phyloP scores from a whole-genome alignment of 2,797 vertebrate genomes.

The Anguilla anguilla region DNA sequence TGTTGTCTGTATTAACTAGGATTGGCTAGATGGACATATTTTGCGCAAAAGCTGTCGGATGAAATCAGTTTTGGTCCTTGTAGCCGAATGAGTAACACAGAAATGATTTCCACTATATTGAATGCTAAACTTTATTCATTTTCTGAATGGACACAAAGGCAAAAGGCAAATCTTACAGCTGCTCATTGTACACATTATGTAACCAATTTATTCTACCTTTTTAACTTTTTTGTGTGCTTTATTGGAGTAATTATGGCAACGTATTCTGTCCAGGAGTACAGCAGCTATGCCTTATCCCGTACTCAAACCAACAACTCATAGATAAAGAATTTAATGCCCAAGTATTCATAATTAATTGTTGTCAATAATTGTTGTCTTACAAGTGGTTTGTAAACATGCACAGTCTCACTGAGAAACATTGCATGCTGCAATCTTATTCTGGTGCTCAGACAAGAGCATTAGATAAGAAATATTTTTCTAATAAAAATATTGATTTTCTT shows the following conservation, averaged over 20 bases:
- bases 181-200: not conserved
- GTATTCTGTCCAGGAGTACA: not conserved
- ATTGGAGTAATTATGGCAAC: not conserved
- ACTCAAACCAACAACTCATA: not conserved
- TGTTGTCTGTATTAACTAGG: not conserved
- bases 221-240: not conserved
- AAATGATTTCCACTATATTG: not conserved
- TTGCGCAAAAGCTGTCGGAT: slow-evolving; percentile 8
- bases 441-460: slow-evolving; percentile 45
- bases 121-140: slow-evolving; percentile 27
- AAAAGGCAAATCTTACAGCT: not conserved
- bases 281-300: not conserved
- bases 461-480: slow-evolving; percentile 54
- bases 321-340: slow-evolving; percentile 10
- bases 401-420: slow-evolving; percentile 39
- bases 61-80: not conserved
- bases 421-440: slow-evolving; percentile 42
- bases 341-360: not conserved
- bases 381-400: slow-evolving; percentile 20
- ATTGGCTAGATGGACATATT: not conserved
- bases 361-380: slow-evolving; percentile 19
- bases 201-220: not conserved
- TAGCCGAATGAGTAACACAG: not conserved
- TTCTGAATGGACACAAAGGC: not conserved
- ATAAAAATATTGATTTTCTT: slow-evolving; percentile 44